Evolutionary conservation across 2,888 invertebrate genomes (phyloP).

Genomic region (Trichogramma evanescens): DNA sequence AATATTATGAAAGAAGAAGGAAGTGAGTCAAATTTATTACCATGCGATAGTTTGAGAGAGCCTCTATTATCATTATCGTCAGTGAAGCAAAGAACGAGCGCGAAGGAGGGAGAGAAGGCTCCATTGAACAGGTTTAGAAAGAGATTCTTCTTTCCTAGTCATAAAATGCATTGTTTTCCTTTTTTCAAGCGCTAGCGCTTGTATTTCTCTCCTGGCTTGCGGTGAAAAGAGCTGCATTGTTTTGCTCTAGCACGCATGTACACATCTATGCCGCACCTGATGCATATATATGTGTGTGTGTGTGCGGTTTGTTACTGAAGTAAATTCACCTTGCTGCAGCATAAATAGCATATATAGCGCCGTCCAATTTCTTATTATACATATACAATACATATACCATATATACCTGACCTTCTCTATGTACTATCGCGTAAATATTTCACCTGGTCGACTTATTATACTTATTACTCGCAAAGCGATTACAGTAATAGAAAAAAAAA

Average conservation of each 20-base stretch:
- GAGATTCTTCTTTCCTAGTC: constrained; percentile 5
- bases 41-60: too few relatives aligned
- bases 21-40: too few relatives aligned
- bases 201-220: not conserved
- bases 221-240: constrained; percentile 12
- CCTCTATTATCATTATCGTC: constrained; percentile 20
- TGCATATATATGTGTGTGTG: not conserved
- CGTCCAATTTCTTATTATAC: too few relatives aligned
- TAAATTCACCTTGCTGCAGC: too few relatives aligned
- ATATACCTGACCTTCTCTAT: too few relatives aligned
- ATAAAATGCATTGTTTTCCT: constrained; percentile 19
- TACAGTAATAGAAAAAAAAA: too few relatives aligned
- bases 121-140: not conserved
- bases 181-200: not conserved
- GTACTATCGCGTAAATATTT: too few relatives aligned
- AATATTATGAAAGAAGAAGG: too few relatives aligned
- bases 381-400: too few relatives aligned
- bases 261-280: not conserved
- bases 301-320: not conserved
- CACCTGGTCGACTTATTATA: too few relatives aligned
- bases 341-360: too few relatives aligned
- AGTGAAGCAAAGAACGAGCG: not conserved
- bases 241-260: constrained; percentile 9
- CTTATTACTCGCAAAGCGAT: too few relatives aligned
- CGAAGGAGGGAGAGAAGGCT: not conserved